Base-by-base conservation (phyloP, 1,140 invertebrate species). In the Hyposmocoma kahamanoa region DNA sequence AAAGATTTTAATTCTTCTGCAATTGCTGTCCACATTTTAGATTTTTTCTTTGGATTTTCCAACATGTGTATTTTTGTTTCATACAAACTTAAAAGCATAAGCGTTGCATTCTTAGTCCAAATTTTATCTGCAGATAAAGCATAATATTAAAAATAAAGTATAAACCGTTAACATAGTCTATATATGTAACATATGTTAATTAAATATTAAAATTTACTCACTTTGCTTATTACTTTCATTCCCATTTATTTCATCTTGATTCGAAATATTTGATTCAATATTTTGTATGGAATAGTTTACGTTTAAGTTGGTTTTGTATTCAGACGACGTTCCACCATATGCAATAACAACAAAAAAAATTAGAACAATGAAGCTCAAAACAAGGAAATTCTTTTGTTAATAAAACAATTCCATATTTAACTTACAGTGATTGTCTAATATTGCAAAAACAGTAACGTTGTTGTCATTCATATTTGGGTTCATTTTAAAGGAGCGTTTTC, bases 31-130 rank as follows among this genome's bases (percentile, higher is more conserved):
- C 74, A 78, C 72, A 78, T 75, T 53, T 78, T 74, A 6, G 74
- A 73, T 68, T 78, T 78, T 60, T 73, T 78, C 56, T 78, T 78
- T 38, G 72, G 74, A 60, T 78, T 74, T 48, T 78, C 74, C 36
- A 74, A 50, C 62, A 72, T 67, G 34, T 71, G 63, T 28, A 78
- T 65, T 62, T 78, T 78, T 17, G 69, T 69, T 69, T 75, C 72
- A 67, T 78, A 78, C 30, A 78, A 59, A 62, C 59, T 75, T 53
- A 78, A 52, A 17, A 78, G 58, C 55, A 68, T 65, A 5, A 71
- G 43, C 48, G 74, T 78, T 34, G 74, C 63, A 65, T 74, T 67
- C 52, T 74, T 72, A 41, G 74, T 78, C 74, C 74, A 78, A 54
- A 73, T 68, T 13, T 73, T 67, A 59, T 72, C 74, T 78, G 47